Base-by-base conservation (phyloP, 2,113 vertebrate species). In the Malurus melanocephalus region DNA sequence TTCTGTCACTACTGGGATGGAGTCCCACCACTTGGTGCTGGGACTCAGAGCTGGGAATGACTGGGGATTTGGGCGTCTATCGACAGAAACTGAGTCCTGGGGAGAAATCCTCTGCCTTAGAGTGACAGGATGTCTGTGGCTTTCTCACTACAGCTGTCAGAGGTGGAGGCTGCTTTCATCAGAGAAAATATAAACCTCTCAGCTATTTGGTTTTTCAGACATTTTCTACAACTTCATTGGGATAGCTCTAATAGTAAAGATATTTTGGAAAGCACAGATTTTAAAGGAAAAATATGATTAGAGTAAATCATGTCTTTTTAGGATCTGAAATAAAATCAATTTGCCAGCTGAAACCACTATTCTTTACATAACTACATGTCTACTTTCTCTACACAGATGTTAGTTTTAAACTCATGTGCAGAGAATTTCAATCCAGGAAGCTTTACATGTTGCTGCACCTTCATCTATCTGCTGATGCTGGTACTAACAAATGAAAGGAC, bases 41-140 rank as follows among this genome's bases (percentile, higher is more conserved):
- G 21, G 30, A 15, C 11, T 59, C 3, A 1, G 48, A 66, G 24
- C 33, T 66, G n/a, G 16, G 13, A 59, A 46, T 49, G 60, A 30
- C 43, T 17, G 16, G 9, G 7, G 1, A 3, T 43, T n/a, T n/a
- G 22, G 9, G 35, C 5, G 8, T 62, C 3, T 26, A 51, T 3
- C 53, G 38, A 15, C 14, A 66, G 27, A 73, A 73, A n/a, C 3
- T 12, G 24, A 16, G 13, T 23, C 9, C n/a, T 28, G 22, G 15
- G 19, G 24, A 64, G 6, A 72, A 53, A 33, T 32, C 15, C 10
- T 53, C 45, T 46, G 6, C 42, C 19, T 42, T 27, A 42, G 16
- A 48, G 59, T n/a, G 26, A 35, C 53, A n/a, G 8, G 7, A 4
- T 38, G 16, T 28, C 56, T 22, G 18, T 30, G 15, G 46, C 26